Base-by-base conservation (phyloP, 2,113 vertebrate species). In the Chitala chitala region DNA sequence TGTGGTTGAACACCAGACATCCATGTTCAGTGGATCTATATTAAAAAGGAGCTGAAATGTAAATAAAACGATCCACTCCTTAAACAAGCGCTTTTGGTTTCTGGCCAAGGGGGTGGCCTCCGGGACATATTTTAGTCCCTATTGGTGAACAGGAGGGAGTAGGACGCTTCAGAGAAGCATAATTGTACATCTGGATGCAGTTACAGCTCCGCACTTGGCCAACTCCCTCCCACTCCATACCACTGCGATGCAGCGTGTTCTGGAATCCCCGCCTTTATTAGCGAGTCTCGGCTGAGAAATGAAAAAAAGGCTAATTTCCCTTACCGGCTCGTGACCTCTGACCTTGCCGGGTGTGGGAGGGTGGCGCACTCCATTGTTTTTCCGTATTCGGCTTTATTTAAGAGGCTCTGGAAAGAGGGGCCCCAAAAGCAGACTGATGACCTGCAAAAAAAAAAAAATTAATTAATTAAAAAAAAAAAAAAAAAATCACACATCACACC, bases 101-200 rank as follows among this genome's bases (percentile, higher is more conserved):
- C 42, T 46, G 64, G 64, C 40, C 26, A 42, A 38, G 26, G 46
- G 46, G 13, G 15, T 13, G 26, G 8, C 24, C 42, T 26, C 13
- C 24, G 17, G 33, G 5, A 13, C n/a, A 26, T 5, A 68, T 13
- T 36, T 26, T 46, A 44, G 63, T 38, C 22, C 71, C 53, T 75
- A 73, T 73, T 76, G 61, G 42, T 50, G 29, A 71, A 72, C 63
- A 77, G 75, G 81, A 71, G 51, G 54, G 75, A 78, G 74, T 75
- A 58, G 75, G n/a, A 78, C 78, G 83, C 76, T 73, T 82, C 65
- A 56, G 63, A 78, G 77, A 53, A 76, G 73, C 73, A 38, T 76
- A 83, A 83, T 82, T 82, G 78, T 71, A 79, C 86, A 87, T 87
- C 84, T 89, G 87, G 81, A 82, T 82, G 79, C 74, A 78, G 76